Conservation (phyloP, 1,140 invertebrate genomes). For the Pseudomyrmex dendroicus region DNA sequence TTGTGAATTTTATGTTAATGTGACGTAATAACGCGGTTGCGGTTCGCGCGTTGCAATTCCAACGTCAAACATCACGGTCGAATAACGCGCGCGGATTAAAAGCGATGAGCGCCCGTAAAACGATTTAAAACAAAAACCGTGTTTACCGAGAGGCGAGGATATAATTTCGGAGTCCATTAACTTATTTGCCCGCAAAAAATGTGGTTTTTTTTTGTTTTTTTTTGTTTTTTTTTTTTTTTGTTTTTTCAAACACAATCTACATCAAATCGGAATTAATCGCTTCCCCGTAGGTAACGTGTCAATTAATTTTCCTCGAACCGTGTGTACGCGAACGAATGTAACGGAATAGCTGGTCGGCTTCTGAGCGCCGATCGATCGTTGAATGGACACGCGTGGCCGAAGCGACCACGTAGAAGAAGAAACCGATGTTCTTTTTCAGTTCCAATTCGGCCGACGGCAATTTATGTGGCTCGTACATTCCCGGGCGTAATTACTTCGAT, state of each 20-base stretch:
- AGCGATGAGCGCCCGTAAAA: neutral
- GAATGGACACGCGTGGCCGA: slow-evolving; percentile 42
- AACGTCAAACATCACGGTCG: neutral
- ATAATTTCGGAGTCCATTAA: neutral
- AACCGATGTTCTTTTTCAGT: slow-evolving; percentile 58
- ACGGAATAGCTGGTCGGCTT: slow-evolving; percentile 14
- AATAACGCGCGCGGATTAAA: neutral
- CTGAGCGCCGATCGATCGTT: neutral
- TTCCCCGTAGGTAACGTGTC: neutral
- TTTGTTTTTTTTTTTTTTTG: no score
- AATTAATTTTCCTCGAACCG: slow-evolving; percentile 18
- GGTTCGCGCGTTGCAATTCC: neutral
- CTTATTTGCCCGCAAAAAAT: neutral
- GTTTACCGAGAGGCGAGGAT: neutral
- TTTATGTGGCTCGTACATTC: slow-evolving; percentile 69
- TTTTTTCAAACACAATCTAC: no score
- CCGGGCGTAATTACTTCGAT: slow-evolving; percentile 63
- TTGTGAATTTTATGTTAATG: slow-evolving; percentile 33
- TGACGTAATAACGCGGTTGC: neutral
- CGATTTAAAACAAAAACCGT: neutral
- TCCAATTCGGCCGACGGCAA: slow-evolving; percentile 62
- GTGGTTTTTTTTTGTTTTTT: no score
- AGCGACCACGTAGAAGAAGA: slow-evolving; percentile 54
- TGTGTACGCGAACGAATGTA: neutral
- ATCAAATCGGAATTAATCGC: neutral